phyloP scores from a whole-genome alignment of 2,113 vertebrate species.

The Felis catus region F.catus_Fca126_mat1.0 CM031412.1:25624501-25625000 shows the following conservation, averaged over 20 bases:
- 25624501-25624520: no score
- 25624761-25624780: background rate
- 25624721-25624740: background rate
- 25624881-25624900: background rate
- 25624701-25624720: background rate
- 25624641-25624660: background rate
- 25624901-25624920: background rate
- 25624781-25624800: background rate
- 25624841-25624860: background rate
- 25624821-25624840: background rate
- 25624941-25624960: background rate
- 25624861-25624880: background rate
- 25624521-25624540: no score
- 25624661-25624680: background rate
- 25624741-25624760: background rate
- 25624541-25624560: no score
- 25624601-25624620: no score
- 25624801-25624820: constrained; percentile 18
- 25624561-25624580: no score
- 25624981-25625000: background rate
- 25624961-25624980: background rate
- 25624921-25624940: background rate
- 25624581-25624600: no score
- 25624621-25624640: no score
- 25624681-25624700: background rate